Evolutionary conservation across 2,797 vertebrate species (phyloP).

Genomic region (Vipera latastei): DNA sequence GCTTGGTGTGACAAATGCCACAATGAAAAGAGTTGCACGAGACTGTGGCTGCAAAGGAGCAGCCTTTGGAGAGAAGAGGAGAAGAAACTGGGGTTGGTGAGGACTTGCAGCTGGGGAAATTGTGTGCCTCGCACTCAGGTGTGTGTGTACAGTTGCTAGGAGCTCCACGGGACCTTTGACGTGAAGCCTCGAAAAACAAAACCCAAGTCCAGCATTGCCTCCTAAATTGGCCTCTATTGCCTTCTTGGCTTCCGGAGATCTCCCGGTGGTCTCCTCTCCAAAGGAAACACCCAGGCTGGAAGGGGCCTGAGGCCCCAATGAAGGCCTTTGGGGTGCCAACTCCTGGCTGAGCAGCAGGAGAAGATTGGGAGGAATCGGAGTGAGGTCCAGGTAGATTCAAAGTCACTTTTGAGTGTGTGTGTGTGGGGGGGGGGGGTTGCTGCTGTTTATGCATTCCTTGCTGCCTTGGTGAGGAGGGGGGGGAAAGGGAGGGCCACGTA

Average conservation of each 20-base stretch:
- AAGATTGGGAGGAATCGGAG: background rate
- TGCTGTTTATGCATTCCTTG: background rate
- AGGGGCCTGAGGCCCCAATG: background rate
- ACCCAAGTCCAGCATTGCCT: background rate
- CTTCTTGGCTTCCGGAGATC: background rate
- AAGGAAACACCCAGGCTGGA: background rate
- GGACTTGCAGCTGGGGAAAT: background rate
- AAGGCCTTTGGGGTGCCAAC: background rate
- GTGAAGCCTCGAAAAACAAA: background rate
- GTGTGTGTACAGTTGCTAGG: background rate
- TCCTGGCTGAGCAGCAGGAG: background rate
- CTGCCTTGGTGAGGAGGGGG: background rate
- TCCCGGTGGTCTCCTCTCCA: background rate
- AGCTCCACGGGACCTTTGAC: background rate
- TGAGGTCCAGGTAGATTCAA: background rate
- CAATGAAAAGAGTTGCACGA: background rate
- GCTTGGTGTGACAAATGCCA: background rate
- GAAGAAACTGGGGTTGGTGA: fast-evolving
- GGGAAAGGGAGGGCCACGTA: background rate
- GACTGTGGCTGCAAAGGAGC: background rate
- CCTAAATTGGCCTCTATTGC: background rate
- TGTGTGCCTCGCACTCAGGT: background rate
- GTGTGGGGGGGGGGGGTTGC: background rate
- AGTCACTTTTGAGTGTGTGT: background rate
- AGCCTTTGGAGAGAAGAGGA: background rate